Conservation (phyloP, 2,797 vertebrate species). For the Phalanger gymnotis region DNA sequence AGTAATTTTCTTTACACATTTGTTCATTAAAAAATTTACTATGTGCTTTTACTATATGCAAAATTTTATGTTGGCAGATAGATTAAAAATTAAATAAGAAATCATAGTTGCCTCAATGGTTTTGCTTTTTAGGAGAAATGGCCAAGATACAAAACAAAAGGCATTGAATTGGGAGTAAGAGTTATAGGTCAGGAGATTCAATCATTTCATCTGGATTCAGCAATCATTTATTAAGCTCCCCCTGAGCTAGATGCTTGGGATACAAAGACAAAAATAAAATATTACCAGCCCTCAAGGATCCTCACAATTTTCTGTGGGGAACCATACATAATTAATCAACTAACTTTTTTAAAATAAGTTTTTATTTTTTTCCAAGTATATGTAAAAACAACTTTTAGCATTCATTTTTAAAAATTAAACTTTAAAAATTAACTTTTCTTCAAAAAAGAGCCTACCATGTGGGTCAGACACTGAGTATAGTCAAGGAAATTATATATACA, state of each 20-base stretch:
- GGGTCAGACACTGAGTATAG: not conserved
- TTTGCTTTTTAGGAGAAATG: not conserved
- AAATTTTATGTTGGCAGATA: not conserved
- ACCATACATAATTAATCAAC: not conserved
- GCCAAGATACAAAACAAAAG: not conserved
- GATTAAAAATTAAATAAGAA: not conserved
- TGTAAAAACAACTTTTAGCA: too few relatives aligned
- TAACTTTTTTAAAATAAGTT: not conserved
- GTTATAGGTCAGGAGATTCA: not conserved
- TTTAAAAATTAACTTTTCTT: too few relatives aligned
- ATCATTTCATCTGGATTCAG: not conserved
- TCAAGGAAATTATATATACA: not conserved
- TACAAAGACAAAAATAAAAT: not conserved
- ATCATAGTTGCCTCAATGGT: not conserved
- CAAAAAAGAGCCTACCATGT: not conserved
- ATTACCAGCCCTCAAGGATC: not conserved
- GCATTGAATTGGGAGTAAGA: not conserved
- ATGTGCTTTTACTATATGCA: not conserved
- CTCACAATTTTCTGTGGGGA: not conserved
- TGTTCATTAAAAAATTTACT: not conserved
- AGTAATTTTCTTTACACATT: slow-evolving; percentile 1
- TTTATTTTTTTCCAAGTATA: too few relatives aligned
- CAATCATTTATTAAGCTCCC: not conserved
- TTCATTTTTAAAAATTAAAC: too few relatives aligned
- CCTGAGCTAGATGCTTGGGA: not conserved